Evolutionary conservation across 1,140 invertebrate genomes (phyloP).

Genomic region (Kradibia gibbosae): DNA sequence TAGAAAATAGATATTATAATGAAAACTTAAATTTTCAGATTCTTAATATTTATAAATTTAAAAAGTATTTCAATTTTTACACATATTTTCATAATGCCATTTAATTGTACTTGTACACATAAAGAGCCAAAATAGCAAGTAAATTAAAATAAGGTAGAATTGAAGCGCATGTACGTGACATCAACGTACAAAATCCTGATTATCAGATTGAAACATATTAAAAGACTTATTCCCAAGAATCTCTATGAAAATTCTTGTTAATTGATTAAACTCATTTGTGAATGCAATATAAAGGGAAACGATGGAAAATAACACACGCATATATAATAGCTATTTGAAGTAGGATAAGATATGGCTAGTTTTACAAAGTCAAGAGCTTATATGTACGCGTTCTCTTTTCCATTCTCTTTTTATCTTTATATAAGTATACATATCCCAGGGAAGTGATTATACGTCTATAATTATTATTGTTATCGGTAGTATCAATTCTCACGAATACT

Average conservation of each 20-base stretch:
- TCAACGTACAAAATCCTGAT: constrained; percentile 34
- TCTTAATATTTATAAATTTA: too few relatives aligned
- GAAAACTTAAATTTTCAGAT: too few relatives aligned
- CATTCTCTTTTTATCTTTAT: constrained; percentile 27
- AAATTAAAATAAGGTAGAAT: constrained; percentile 45
- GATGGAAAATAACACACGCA: constrained; percentile 6
- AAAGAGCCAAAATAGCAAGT: background rate
- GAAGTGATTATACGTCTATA: too few relatives aligned
- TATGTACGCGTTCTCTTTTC: background rate
- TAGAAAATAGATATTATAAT: too few relatives aligned
- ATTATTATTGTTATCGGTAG: too few relatives aligned
- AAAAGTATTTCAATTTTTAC: too few relatives aligned
- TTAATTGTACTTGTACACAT: too few relatives aligned
- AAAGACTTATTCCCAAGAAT: constrained; percentile 37
- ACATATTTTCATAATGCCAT: too few relatives aligned
- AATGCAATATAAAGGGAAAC: background rate
- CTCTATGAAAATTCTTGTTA: background rate
- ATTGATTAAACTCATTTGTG: constrained; percentile 49
- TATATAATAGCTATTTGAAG: constrained; percentile 56
- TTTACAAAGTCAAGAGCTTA: background rate
- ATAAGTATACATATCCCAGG: constrained; percentile 58
- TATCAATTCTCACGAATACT: constrained; percentile 68
- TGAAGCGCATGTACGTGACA: constrained; percentile 9
- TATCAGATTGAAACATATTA: constrained; percentile 45
- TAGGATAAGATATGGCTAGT: constrained; percentile 52